Conservation (phyloP, 2,888 invertebrate species). For the Tuta absoluta region DNA sequence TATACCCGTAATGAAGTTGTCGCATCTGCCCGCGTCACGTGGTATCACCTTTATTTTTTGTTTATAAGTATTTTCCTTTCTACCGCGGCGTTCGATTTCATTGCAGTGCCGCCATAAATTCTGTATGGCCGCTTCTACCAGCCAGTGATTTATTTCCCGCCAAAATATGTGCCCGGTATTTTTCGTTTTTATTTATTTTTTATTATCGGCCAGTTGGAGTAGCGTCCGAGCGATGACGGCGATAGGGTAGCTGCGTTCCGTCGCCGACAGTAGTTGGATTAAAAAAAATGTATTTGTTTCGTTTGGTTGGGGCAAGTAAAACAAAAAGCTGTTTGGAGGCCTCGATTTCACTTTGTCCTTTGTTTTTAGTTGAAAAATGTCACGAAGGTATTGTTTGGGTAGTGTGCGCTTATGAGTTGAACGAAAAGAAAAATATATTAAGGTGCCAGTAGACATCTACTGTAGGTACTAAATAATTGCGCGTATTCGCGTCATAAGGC, state of each 20-base stretch:
- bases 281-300: slow-evolving; percentile 50
- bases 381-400: slow-evolving; percentile 40
- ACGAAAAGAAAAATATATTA: neutral
- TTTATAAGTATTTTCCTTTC: slow-evolving; percentile 65
- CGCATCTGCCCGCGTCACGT: slow-evolving; percentile 72
- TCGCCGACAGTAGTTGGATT: slow-evolving; percentile 74
- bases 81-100: slow-evolving; percentile 54
- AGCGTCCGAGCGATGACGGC: slow-evolving; percentile 75
- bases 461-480: no score
- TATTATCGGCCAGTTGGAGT: slow-evolving; percentile 73
- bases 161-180: slow-evolving; percentile 75
- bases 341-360: slow-evolving; percentile 53
- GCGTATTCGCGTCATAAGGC: no score
- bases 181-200: slow-evolving; percentile 47
- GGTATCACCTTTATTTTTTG: slow-evolving; percentile 43
- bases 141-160: slow-evolving; percentile 77
- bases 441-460: neutral
- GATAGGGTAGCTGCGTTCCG: slow-evolving; percentile 73
- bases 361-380: slow-evolving; percentile 58
- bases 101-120: slow-evolving; percentile 74
- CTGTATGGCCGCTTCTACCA: slow-evolving; percentile 71
- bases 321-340: slow-evolving; percentile 63
- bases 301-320: slow-evolving; percentile 52
- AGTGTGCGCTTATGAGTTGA: slow-evolving; percentile 43
- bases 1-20: slow-evolving; percentile 73